Conservation (phyloP, 2,888 invertebrate species). For the Galerucella calmariensis region DNA sequence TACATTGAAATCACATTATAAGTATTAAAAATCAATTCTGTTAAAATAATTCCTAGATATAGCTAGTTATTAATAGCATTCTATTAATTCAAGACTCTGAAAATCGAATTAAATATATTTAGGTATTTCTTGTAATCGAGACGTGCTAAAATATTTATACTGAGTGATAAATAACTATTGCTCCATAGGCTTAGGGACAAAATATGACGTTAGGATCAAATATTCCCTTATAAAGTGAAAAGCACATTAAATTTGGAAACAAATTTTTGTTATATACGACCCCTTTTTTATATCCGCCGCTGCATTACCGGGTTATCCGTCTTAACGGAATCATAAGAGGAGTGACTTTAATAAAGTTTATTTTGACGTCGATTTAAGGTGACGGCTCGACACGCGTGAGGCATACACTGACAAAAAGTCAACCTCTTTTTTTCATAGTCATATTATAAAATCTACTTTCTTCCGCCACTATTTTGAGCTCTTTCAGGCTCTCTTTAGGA, state of each 20-base stretch:
- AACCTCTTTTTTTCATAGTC: neutral
- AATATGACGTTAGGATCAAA: too few relatives aligned
- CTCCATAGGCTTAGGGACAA: too few relatives aligned
- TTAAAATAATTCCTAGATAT: neutral
- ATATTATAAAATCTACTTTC: too few relatives aligned
- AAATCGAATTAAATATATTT: neutral
- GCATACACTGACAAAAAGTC: constrained; percentile 19
- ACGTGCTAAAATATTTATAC: too few relatives aligned
- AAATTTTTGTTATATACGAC: too few relatives aligned
- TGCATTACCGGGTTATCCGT: constrained; percentile 12
- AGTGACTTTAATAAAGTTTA: constrained; percentile 33
- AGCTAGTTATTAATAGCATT: neutral
- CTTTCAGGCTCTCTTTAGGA: too few relatives aligned
- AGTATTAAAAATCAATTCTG: neutral
- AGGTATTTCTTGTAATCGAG: too few relatives aligned
- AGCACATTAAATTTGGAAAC: too few relatives aligned
- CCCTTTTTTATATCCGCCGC: neutral
- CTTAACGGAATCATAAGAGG: constrained; percentile 17
- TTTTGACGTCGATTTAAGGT: constrained; percentile 22
- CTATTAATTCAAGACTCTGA: neutral
- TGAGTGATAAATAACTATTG: too few relatives aligned
- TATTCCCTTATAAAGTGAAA: too few relatives aligned
- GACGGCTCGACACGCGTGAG: constrained; percentile 20
- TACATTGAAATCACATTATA: too few relatives aligned
- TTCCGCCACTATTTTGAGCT: too few relatives aligned